A percentile compares a stretch with the other conserved stretches of the same genome.
Evolutionary conservation across 2,113 vertebrate species (phyloP).

Genomic region (Psilopogon haemacephalus): DNA sequence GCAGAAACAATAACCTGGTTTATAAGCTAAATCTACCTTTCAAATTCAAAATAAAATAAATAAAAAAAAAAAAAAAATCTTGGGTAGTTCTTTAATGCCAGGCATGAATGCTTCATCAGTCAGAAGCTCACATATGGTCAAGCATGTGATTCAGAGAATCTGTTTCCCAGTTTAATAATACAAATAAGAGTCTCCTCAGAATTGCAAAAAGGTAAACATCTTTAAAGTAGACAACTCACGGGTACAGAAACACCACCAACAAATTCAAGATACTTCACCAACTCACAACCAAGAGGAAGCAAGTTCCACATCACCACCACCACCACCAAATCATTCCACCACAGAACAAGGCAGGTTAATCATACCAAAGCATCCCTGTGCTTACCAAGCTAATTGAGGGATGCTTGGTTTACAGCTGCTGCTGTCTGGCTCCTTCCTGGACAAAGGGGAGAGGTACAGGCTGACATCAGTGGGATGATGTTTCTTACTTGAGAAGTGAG

Average conservation of each 20-base stretch:
- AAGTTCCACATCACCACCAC: not conserved
- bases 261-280: not conserved
- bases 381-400: not conserved
- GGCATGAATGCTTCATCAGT: not conserved
- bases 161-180: not conserved
- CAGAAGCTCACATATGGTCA: not conserved
- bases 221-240: not conserved
- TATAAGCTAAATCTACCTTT: slow-evolving; percentile 18
- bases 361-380: not conserved
- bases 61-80: not conserved
- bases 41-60: not conserved
- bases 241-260: not conserved
- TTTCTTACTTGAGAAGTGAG: not conserved
- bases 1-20: not conserved
- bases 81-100: not conserved
- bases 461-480: fast-evolving
- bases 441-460: not conserved
- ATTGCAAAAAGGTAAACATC: not conserved
- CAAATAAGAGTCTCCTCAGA: not conserved
- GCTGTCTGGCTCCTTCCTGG: not conserved
- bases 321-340: not conserved
- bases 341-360: not conserved
- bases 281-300: not conserved
- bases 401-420: not conserved
- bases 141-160: not conserved